Percentiles rank a stretch among this genome's conserved stretches.
Conservation (phyloP, 1,140 invertebrate species). For the Tetramorium alpestre region DNA sequence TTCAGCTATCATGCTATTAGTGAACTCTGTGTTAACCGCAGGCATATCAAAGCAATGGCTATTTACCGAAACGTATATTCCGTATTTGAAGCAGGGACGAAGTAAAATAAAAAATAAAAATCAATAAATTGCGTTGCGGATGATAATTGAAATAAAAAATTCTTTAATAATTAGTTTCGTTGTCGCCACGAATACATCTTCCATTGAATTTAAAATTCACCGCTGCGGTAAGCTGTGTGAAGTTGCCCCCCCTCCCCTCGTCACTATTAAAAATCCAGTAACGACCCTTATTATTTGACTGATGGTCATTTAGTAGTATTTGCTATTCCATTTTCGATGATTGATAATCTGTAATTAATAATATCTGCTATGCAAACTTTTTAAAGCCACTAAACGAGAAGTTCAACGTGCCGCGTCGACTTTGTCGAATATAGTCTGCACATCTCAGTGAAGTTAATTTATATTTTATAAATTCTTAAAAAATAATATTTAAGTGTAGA, state of each 20-base stretch:
- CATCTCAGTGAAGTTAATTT: neutral
- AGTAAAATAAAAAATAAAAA: neutral
- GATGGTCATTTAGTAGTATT: no score
- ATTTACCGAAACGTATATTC: neutral
- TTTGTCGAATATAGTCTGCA: neutral
- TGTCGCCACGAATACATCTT: neutral
- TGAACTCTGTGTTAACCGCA: neutral
- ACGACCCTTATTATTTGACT: no score
- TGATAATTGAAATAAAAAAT: neutral
- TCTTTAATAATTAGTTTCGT: neutral
- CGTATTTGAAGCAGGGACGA: neutral
- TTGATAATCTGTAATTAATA: neutral
- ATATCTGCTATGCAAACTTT: conserved; percentile 34
- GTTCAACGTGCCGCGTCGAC: neutral
- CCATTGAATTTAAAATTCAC: neutral
- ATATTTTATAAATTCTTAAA: neutral
- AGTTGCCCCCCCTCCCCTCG: no score
- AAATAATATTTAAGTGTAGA: neutral
- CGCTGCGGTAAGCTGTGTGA: neutral
- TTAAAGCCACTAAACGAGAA: conserved; percentile 29
- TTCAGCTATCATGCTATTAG: neutral
- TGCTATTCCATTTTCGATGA: no score
- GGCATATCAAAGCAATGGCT: neutral
- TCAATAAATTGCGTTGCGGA: neutral
- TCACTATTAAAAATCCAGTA: no score